Evolutionary conservation across 2,888 invertebrate species (phyloP), one percentile per base, ranked within the genome.

Genomic region (Carabus problematicus): DNA sequence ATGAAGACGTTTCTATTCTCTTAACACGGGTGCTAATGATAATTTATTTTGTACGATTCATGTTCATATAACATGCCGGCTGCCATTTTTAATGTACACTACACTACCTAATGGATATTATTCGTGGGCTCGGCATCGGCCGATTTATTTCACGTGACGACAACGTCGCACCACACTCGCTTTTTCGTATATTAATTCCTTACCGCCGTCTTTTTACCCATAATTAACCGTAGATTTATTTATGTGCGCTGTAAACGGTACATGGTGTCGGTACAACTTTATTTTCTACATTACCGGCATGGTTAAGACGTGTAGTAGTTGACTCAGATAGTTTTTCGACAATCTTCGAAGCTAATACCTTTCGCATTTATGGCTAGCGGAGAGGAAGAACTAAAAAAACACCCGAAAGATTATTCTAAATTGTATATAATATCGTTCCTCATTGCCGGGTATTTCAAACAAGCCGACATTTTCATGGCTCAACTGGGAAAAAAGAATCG

Each of bases 1-100:
- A 79, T 79, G 78, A 79, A 79, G 79, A 79, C 77, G 77, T 78
- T 67, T 76, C 78, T 77, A 77, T 78, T 79, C 78, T 78, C 77
- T 79, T 78, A 79, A 77, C 77, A 78, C 76, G 76, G n/a, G 75
- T 75, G 75, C 77, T 79, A 79, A 79, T 79, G 78, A 79, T 77
- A 77, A 79, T 79, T 77, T 78, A 78, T 79, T 74, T 75, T 74
- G 68, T 74, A 75, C 76, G 72, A 75, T 77, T 76, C 76, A 74
- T 75, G 75, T 76, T 76, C 75, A 75, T 76, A 76, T 76, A 67
- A 64, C 64, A 64, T 58, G 75, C 74, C 73, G 74, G 74, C 74
- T 74, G 74, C 75, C 72, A 75, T 74, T 76, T 75, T 76, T 75
- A 75, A 75, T 74, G 72, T 70, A n/a, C n/a, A n/a, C n/a, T n/a